Evolutionary conservation across 2,888 invertebrate species (phyloP).

Genomic region (Melikaiella ostensackeni): DNA sequence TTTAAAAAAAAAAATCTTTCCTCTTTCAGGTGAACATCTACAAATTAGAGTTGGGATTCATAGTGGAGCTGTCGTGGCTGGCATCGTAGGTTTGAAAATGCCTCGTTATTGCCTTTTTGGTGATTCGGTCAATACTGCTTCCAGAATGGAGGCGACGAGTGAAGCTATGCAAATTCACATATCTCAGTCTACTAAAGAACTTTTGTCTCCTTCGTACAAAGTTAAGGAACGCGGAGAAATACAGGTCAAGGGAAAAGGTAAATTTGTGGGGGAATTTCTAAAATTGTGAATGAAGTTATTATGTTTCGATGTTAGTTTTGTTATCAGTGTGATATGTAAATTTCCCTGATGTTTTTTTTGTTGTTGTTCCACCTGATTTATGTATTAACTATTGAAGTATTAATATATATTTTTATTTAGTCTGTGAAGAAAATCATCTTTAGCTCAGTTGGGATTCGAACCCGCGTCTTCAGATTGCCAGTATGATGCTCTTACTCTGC

Average conservation of each 20-base stretch:
- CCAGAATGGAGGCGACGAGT: constrained; percentile 95
- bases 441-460: too few relatives aligned
- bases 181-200: constrained; percentile 90
- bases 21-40: constrained; percentile 84
- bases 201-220: constrained; percentile 86
- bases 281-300: too few relatives aligned
- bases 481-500: too few relatives aligned
- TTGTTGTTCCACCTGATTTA: too few relatives aligned
- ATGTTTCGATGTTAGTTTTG: too few relatives aligned
- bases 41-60: constrained; percentile 92
- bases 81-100: constrained; percentile 96
- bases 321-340: too few relatives aligned
- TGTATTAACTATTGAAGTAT: too few relatives aligned
- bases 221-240: constrained; percentile 90
- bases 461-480: too few relatives aligned
- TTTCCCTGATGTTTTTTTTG: too few relatives aligned
- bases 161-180: constrained; percentile 97
- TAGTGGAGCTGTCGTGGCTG: constrained; percentile 94
- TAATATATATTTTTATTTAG: too few relatives aligned
- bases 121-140: constrained; percentile 94
- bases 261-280: constrained; percentile 33
- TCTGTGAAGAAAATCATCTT: too few relatives aligned
- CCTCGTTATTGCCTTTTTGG: constrained; percentile 91
- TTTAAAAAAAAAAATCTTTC: constrained; percentile 16
- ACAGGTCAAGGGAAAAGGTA: constrained; percentile 94